phyloP scores from a whole-genome alignment of 2,888 invertebrate genomes.

The Heliconius erato region DNA sequence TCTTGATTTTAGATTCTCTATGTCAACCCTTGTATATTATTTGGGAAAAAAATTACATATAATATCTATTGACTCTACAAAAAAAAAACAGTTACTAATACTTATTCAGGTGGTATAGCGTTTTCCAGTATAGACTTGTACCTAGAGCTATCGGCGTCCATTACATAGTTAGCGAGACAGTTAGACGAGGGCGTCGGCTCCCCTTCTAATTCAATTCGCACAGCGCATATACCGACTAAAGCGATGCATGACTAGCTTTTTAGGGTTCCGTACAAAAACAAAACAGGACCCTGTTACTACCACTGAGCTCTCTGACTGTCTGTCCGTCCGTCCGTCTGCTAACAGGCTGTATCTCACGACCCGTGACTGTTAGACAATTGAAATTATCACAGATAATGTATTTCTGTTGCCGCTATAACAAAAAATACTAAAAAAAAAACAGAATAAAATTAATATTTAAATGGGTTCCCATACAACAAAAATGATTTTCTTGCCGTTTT shows the following conservation, averaged over 20 bases:
- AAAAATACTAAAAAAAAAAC: no score
- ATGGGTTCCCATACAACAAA: no score
- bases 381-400: no score
- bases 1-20: no score
- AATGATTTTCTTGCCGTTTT: no score
- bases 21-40: no score
- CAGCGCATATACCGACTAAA: not conserved
- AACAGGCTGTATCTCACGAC: no score
- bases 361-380: no score
- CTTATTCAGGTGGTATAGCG: not conserved
- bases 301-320: no score
- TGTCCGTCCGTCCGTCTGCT: no score
- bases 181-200: slow-evolving; percentile 14
- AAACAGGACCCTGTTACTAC: no score
- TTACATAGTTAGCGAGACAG: slow-evolving; percentile 1
- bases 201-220: slow-evolving; percentile 36
- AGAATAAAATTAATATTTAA: no score
- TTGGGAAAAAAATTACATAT: not conserved
- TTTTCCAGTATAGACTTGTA: not conserved
- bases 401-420: not conserved
- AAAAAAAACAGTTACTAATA: not conserved
- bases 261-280: not conserved
- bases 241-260: not conserved
- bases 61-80: not conserved
- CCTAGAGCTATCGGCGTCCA: not conserved